Percentiles rank a stretch among this genome's conserved stretches.
Conservation (phyloP, 2,888 invertebrate genomes). For the Geotrupes spiniger region DNA sequence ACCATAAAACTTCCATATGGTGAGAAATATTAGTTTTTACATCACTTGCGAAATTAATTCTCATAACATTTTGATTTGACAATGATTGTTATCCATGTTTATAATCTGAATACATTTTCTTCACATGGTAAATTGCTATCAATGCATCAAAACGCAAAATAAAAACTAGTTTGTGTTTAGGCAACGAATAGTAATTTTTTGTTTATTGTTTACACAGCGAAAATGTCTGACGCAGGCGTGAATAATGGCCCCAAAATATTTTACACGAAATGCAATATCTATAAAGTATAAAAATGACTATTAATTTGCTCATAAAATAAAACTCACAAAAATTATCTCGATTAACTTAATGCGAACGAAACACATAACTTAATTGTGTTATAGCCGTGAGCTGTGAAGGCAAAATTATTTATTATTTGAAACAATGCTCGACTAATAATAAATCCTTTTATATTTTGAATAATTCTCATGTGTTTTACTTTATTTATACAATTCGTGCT, state of each 20-base stretch:
- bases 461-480: conserved; percentile 24
- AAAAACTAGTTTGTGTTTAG: too few species aligned
- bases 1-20: too few species aligned
- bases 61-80: too few species aligned
- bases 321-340: conserved; percentile 16
- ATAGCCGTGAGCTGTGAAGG: conserved; percentile 20
- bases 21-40: too few species aligned
- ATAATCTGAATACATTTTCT: too few species aligned
- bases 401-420: conserved; percentile 21
- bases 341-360: conserved; percentile 17
- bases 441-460: conserved; percentile 20
- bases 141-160: too few species aligned
- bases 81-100: too few species aligned
- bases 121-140: too few species aligned
- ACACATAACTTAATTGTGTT: conserved; percentile 21
- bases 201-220: background rate
- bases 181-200: too few species aligned
- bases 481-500: conserved; percentile 25
- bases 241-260: conserved; percentile 3
- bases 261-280: conserved; percentile 2
- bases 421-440: conserved; percentile 19
- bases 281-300: conserved; percentile 15
- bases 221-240: background rate
- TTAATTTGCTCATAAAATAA: conserved; percentile 17
- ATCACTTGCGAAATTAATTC: too few species aligned